A percentile compares a stretch with the other conserved stretches of the same genome.
Evolutionary conservation across 2,797 vertebrate species (phyloP).

Genomic region (Moxostoma hubbsi): DNA sequence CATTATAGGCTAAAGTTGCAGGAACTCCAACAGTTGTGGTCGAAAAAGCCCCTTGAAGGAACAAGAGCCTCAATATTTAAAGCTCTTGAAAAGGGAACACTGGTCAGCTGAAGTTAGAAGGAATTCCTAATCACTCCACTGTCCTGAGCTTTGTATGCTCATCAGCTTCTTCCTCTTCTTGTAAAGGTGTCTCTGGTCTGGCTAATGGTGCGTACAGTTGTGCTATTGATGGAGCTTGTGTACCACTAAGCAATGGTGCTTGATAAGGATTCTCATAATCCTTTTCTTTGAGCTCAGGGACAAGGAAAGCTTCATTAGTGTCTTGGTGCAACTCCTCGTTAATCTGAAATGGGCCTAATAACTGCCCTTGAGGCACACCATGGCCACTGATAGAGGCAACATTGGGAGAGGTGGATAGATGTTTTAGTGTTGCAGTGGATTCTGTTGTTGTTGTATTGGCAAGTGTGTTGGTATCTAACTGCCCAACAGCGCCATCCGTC

Average conservation of each 20-base stretch:
- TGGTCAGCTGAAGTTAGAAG: constrained; percentile 44
- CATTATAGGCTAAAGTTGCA: constrained; percentile 29
- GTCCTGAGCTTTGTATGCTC: constrained; percentile 88
- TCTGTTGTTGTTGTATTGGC: constrained; percentile 8
- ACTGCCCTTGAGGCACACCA: constrained; percentile 45
- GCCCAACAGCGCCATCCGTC: constrained; percentile 77
- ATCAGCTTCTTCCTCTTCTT: constrained; percentile 72
- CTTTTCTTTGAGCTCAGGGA: constrained; percentile 35
- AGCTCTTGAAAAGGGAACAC: constrained; percentile 8
- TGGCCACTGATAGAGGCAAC: constrained; percentile 26
- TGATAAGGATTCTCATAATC: constrained; percentile 35
- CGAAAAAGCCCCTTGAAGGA: constrained; percentile 1
- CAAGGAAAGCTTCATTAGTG: constrained; percentile 43
- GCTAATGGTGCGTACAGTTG: constrained; percentile 67
- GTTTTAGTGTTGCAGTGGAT: constrained; percentile 27
- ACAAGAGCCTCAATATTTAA: neutral
- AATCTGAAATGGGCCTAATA: constrained; percentile 37
- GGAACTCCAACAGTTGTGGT: constrained; percentile 18
- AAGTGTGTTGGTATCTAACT: constrained; percentile 19
- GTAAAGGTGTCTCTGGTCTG: constrained; percentile 63
- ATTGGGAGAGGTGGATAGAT: constrained; percentile 24
- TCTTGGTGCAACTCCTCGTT: constrained; percentile 46
- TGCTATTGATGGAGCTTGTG: constrained; percentile 52
- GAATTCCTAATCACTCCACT: constrained; percentile 78
- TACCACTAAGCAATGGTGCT: constrained; percentile 24